Evolutionary conservation across 2,113 vertebrate species (phyloP).

Genomic region (Ovibos moschatus): DNA sequence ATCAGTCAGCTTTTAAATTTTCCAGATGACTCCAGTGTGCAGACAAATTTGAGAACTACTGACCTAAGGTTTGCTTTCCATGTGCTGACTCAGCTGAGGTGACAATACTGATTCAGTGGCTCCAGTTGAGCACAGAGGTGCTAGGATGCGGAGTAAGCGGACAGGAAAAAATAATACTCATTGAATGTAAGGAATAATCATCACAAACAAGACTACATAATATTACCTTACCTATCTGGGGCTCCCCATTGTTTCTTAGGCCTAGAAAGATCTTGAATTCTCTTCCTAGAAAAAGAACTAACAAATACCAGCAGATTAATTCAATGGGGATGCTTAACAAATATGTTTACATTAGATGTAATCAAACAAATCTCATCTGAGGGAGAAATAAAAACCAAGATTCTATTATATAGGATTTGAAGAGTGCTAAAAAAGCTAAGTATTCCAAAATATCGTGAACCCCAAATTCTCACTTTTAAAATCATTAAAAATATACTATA

Average conservation of each 20-base stretch:
- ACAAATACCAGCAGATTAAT: constrained; percentile 62
- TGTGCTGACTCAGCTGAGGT: neutral
- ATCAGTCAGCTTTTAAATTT: neutral
- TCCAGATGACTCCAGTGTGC: neutral
- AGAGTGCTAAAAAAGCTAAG: neutral
- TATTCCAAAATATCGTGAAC: neutral
- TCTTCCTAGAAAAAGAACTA: constrained; percentile 68
- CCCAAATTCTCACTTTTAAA: neutral
- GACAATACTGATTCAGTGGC: neutral
- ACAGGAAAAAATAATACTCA: neutral
- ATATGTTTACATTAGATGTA: neutral
- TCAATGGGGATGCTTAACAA: constrained; percentile 17
- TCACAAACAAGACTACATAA: neutral
- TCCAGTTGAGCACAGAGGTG: neutral
- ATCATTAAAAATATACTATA: neutral
- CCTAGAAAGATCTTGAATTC: constrained; percentile 56
- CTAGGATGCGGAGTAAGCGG: neutral
- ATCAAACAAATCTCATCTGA: neutral
- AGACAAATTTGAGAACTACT: neutral
- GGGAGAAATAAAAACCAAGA: neutral
- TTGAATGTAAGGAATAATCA: neutral
- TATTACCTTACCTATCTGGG: constrained; percentile 67
- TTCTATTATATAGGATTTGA: neutral
- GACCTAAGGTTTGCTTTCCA: neutral
- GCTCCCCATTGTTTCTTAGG: constrained; percentile 65